Percentiles rank a stretch among this genome's conserved stretches.
Evolutionary conservation across 2,797 vertebrate species (phyloP).

Genomic region (Chelon auratus): DNA sequence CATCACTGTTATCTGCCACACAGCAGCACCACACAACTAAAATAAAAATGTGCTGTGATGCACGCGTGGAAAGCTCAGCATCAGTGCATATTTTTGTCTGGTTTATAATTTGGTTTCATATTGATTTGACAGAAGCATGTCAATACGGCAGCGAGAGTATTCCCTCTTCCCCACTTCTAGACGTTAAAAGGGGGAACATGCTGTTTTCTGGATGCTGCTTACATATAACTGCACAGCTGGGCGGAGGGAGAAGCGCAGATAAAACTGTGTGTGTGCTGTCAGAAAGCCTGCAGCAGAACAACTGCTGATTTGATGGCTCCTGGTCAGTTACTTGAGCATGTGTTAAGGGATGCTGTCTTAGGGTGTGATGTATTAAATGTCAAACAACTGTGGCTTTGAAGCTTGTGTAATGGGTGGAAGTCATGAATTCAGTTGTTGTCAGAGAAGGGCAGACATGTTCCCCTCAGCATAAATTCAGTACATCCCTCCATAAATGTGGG

Average conservation of each 20-base stretch:
- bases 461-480: background rate
- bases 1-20: background rate
- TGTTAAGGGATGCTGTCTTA: conserved; percentile 17
- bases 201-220: conserved; percentile 17
- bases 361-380: conserved; percentile 32
- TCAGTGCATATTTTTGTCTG: background rate
- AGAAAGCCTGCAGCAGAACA: conserved; percentile 23
- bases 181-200: conserved; percentile 10
- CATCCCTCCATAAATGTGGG: background rate
- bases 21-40: conserved; percentile 2
- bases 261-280: conserved; percentile 19
- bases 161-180: background rate
- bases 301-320: conserved; percentile 35
- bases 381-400: conserved; percentile 3
- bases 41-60: background rate
- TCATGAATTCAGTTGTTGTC: conserved; percentile 12
- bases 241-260: background rate
- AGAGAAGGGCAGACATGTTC: conserved; percentile 3
- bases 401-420: conserved; percentile 2
- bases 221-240: conserved; percentile 2
- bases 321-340: conserved; percentile 11
- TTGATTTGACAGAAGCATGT: conserved; percentile 22
- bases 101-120: conserved; percentile 20
- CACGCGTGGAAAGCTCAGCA: background rate
- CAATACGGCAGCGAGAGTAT: background rate